phyloP scores from a whole-genome alignment of 23 tunicate species.

The Ascidia mentula region DNA sequence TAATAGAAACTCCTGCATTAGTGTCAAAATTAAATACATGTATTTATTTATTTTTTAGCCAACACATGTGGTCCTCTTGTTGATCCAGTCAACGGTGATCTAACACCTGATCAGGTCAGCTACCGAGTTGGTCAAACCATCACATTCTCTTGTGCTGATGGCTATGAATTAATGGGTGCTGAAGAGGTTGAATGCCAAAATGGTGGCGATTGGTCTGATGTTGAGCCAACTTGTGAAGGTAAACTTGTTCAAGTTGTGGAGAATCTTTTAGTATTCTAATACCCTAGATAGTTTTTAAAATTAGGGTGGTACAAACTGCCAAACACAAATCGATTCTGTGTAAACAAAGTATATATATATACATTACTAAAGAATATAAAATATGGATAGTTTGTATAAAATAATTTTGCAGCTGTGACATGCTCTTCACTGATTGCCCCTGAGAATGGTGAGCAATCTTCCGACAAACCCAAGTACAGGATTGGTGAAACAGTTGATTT shows the following conservation, averaged over 20 bases:
- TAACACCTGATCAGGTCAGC: neutral
- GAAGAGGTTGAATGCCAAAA: slow-evolving; percentile 21
- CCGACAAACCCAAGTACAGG: slow-evolving; percentile 3
- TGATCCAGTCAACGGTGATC: slow-evolving; percentile 1
- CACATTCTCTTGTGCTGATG: slow-evolving; percentile 24
- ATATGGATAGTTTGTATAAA: no score
- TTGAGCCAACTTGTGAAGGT: slow-evolving; percentile 47
- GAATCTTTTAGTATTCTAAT: no score
- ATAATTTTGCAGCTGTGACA: neutral
- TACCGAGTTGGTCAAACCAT: neutral
- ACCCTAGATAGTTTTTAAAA: no score
- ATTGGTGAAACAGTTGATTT: slow-evolving; percentile 11
- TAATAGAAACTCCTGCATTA: no score
- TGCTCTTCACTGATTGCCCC: slow-evolving; percentile 22
- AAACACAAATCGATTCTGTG: neutral
- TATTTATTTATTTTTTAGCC: neutral
- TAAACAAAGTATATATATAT: neutral
- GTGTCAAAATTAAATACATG: no score
- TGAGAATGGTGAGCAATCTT: slow-evolving; percentile 13
- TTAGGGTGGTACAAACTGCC: no score
- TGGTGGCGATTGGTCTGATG: slow-evolving; percentile 30
- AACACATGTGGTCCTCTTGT: neutral
- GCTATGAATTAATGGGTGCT: slow-evolving; percentile 29
- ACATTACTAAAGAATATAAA: no score
- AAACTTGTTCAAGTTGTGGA: no score